A percentile compares a stretch with the other conserved stretches of the same genome.
phyloP scores from a whole-genome alignment of 37 sponge, comb jelly and placozoan genomes.

The Tethya wilhelma region DNA sequence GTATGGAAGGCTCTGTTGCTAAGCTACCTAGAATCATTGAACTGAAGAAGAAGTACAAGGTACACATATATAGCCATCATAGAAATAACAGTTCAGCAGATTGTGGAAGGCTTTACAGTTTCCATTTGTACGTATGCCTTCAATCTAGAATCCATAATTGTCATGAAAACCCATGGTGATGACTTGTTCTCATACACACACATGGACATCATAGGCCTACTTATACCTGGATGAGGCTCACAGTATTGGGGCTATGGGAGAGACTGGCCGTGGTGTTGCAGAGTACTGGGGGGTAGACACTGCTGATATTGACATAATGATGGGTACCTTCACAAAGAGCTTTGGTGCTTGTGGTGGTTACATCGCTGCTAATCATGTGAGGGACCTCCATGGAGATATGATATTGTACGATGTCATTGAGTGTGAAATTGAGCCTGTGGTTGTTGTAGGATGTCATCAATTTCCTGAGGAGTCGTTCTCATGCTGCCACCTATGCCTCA shows the following conservation, averaged over 20 bases:
- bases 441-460: slow-evolving; percentile 83
- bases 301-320: slow-evolving; percentile 94
- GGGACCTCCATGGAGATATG: slow-evolving; percentile 6
- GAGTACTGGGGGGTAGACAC: slow-evolving; percentile 94
- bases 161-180: no score
- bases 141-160: no score
- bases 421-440: neutral
- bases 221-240: slow-evolving; percentile 98
- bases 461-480: slow-evolving; percentile 82
- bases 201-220: no score
- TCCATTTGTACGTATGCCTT: no score
- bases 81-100: no score
- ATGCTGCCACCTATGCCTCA: slow-evolving; percentile 79
- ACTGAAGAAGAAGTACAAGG: slow-evolving; percentile 99
- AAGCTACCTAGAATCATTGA: slow-evolving; percentile 85
- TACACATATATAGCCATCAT: no score
- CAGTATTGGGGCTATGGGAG: slow-evolving; percentile 97
- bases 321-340: slow-evolving; percentile 99
- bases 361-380: slow-evolving; percentile 90
- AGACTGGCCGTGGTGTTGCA: slow-evolving; percentile 88
- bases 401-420: neutral
- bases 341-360: slow-evolving; percentile 97
- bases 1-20: slow-evolving; percentile 95
- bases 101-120: no score
- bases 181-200: no score